These are phyloP conservation scores for Xylocampa areola DNA, from an alignment of 2,888 invertebrate species.

Conservation along the genomic window DNA sequence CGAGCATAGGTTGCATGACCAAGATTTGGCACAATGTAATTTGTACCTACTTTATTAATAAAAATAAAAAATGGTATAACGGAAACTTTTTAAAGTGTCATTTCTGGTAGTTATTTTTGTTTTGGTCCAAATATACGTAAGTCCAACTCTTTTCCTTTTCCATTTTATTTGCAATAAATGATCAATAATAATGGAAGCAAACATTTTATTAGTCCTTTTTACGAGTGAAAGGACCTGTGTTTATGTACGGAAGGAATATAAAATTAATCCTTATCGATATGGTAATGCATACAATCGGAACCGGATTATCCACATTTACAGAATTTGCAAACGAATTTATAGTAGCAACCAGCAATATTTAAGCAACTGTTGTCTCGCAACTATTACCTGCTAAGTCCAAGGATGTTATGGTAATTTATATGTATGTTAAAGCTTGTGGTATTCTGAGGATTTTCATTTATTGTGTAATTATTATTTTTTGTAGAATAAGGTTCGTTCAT, in stretches of 20 bases:
- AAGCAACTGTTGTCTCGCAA: constrained; percentile 25
- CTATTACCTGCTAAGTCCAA: constrained; percentile 38
- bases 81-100: no score
- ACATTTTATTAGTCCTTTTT: not conserved
- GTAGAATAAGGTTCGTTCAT: no score
- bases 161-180: not conserved
- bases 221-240: constrained; percentile 6
- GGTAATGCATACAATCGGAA: constrained; percentile 11
- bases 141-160: no score
- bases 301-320: constrained; percentile 29
- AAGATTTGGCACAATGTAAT: no score
- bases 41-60: no score
- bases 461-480: constrained; percentile 6
- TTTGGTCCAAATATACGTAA: no score
- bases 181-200: not conserved
- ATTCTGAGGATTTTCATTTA: not conserved
- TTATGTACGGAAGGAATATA: constrained; percentile 3
- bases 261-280: not conserved
- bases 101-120: no score
- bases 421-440: constrained; percentile 1
- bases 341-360: constrained; percentile 1
- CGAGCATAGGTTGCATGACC: no score
- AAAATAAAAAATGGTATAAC: no score
- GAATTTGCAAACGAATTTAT: constrained; percentile 23
- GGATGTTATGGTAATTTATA: constrained; percentile 19